These are phyloP conservation scores for Parnassius smintheus DNA, from an alignment of 2,888 invertebrate species.

Conservation along the genomic window DNA sequence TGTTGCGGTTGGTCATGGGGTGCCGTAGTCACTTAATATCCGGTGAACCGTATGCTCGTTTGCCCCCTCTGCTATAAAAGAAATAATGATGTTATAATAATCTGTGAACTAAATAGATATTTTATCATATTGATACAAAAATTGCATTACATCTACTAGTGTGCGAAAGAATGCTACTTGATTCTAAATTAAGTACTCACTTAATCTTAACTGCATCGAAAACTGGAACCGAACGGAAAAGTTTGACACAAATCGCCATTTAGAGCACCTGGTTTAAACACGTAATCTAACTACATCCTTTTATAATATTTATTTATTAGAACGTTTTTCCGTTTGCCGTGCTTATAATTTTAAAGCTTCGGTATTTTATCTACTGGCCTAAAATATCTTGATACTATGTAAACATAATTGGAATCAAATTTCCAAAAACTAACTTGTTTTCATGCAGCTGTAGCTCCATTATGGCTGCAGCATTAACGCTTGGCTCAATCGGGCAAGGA, in stretches of 20 bases:
- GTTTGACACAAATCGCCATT: constrained; percentile 16
- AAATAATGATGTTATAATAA: no score
- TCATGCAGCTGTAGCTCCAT: no score
- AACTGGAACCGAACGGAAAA: constrained; percentile 15
- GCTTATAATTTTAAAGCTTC: not conserved
- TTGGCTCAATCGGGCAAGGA: no score
- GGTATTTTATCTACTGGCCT: not conserved
- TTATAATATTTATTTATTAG: not conserved
- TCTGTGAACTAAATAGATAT: no score
- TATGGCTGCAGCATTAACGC: no score
- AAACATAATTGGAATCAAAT: no score
- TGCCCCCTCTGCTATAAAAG: no score
- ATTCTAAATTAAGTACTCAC: constrained; percentile 13
- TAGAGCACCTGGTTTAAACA: constrained; percentile 4
- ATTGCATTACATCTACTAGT: not conserved
- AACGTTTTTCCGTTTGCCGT: not conserved
- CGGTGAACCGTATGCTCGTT: no score
- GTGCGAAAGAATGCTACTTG: constrained; percentile 2
- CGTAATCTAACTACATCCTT: not conserved
- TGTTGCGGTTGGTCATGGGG: no score
- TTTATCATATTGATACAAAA: not conserved
- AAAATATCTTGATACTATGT: not conserved
- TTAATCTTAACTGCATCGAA: constrained; percentile 18
- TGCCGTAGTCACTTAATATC: no score
- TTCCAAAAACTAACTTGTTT: no score